Conservation (phyloP, 2,113 vertebrate genomes). For the Neotoma lepida region DNA sequence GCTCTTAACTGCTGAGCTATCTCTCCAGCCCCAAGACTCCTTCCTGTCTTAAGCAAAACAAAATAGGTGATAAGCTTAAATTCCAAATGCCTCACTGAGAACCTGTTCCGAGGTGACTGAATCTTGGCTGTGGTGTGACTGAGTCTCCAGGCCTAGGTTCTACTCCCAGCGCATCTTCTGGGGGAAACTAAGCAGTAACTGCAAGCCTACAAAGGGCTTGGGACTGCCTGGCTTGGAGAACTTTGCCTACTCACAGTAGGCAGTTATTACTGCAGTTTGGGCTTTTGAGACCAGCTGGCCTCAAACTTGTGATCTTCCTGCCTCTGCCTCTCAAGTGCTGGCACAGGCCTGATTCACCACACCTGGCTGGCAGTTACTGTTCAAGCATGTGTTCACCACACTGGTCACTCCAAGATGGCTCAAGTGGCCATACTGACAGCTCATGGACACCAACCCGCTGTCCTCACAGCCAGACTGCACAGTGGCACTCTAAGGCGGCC, state of each 20-base stretch:
- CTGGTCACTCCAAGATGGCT: neutral
- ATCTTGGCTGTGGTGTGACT: neutral
- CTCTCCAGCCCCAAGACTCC: neutral
- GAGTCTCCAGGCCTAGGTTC: neutral
- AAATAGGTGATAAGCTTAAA: neutral
- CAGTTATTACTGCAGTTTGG: neutral
- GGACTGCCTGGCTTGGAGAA: neutral
- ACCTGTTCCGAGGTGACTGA: neutral
- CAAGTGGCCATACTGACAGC: neutral
- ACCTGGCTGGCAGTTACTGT: fast-evolving
- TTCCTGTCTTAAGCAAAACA: neutral
- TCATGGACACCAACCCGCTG: neutral
- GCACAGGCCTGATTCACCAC: neutral
- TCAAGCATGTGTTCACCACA: neutral
- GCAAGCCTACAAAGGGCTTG: neutral
- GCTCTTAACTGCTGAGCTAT: neutral
- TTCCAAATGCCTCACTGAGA: neutral
- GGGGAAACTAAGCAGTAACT: neutral
- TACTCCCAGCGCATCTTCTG: neutral
- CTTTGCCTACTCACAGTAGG: neutral
- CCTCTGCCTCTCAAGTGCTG: neutral
- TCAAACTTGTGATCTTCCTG: neutral
- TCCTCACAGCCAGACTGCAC: neutral
- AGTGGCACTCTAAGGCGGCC: neutral
- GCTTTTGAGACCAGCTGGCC: neutral